Base-by-base conservation (phyloP, 2,888 invertebrate genomes). In the Ormyrus nitidulus region DNA sequence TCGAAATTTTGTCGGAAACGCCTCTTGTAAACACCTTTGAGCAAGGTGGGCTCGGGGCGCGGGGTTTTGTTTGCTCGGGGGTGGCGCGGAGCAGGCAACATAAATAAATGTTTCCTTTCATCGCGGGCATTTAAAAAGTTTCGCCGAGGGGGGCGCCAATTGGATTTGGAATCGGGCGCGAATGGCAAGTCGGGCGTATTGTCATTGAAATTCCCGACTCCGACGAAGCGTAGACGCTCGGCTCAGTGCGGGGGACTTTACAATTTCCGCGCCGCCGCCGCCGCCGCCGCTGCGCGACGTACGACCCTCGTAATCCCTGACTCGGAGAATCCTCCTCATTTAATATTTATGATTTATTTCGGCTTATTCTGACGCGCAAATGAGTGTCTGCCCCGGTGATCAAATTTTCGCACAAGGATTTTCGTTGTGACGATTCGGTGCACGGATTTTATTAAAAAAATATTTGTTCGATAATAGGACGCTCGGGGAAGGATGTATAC, bases 331-430 rank as follows among this genome's bases (percentile, higher is more conserved):
- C 78, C 79, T 89, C 88, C 89, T 89, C 90, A 88, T 90, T 90
- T 89, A 90, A 90, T 90, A 90, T 90, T 90, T 90, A 90, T 90
- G 90, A 90, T 90, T 90, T 90, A 90, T 90, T 89, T 90, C 88
- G 86, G 87, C 90, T 90, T 90, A 89, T 89, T 89, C 88, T 87
- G 87, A 88, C 87, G 89, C 86, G 88, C 88, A 89, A 89, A 88
- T 88, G 86, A 88, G 87, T 87, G 84, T 82, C 81, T 19, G 56
- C 10, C 53, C 13, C 13, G n/a, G 46, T 6, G 34, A 10, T 61
- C 13, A 76, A 70, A 73, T 71, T 72, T 79, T 81, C 79, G 72
- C 81, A 76, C 79, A 69, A 73, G 62, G 76, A 79, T 81, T 81
- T 69, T 74, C 83, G 86, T 86, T 86, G 83, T 86, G 83, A 69